Percentiles rank a stretch among this genome's conserved stretches.
Evolutionary conservation across 2,797 vertebrate species (phyloP).

Genomic region (Rousettus madagascariensis): DNA sequence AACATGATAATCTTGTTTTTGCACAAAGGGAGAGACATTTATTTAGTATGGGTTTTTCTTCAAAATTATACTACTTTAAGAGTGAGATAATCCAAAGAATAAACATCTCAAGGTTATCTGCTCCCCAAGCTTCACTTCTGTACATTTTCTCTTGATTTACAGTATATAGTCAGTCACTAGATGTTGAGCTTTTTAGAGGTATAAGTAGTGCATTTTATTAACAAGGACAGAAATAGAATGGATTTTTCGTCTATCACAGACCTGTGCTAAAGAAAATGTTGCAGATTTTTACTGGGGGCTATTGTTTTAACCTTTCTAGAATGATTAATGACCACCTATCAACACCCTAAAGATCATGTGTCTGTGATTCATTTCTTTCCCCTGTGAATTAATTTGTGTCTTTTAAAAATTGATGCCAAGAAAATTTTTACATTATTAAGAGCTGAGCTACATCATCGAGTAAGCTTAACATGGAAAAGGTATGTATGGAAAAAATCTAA

Average conservation of each 20-base stretch:
- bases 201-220: conserved; percentile 65
- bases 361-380: conserved; percentile 33
- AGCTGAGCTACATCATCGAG: neutral
- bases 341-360: conserved; percentile 34
- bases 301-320: conserved; percentile 35
- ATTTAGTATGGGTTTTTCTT: neutral
- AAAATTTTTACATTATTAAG: conserved; percentile 52
- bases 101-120: conserved; percentile 50
- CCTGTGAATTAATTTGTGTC: conserved; percentile 33
- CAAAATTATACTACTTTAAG: neutral
- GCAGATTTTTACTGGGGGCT: conserved; percentile 38
- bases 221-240: conserved; percentile 36
- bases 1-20: conserved; percentile 22
- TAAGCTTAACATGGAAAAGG: conserved; percentile 48
- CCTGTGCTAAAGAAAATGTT: conserved; percentile 59
- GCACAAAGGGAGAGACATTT: neutral
- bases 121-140: neutral
- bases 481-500: conserved; percentile 34
- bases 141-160: conserved; percentile 46
- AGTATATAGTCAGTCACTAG: conserved; percentile 48
- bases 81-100: neutral
- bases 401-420: conserved; percentile 37
- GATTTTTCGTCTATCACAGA: conserved; percentile 66
- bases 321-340: conserved; percentile 66
- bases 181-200: conserved; percentile 51